Evolutionary conservation across 2,888 invertebrate species (phyloP), one percentile per base, ranked within the genome.

Genomic region (Harpalus rufipes): DNA sequence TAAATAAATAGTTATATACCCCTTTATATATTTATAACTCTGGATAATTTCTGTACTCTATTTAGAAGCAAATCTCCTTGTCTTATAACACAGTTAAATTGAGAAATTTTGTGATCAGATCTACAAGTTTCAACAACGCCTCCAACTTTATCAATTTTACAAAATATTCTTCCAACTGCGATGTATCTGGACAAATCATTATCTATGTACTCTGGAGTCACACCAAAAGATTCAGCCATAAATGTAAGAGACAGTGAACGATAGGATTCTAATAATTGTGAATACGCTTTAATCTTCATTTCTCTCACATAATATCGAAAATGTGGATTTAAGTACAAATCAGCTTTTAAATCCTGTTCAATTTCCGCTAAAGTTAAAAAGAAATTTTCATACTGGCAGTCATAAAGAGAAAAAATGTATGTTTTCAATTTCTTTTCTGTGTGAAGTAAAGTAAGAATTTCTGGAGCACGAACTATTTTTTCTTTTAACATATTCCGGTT

Each of bases 391-490:
- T 96, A 96, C 83, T 94, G 93, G 88, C 95, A 95, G 86, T 95
- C 92, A 90, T 95, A 95, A 58, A 96, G 90, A 0, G 95, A 93
- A 61, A 87, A 88, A 14, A 89, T 86, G 82, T 95, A 97, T 81
- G 94, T 92, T 87, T 94, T 94, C 0, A 96, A 93, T 86, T 94
- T 94, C 1, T 93, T 92, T 87, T 94, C 91, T 82, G 94, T 93
- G 88, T 96, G 96, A 58, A 97, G 91, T n/a, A 95, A 95, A 90
- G 97, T 96, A 87, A 96, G 93, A 86, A 97, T 95, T 90, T 97
- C 97, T 0, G 96, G 86, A 80, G 90, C 90, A 18, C 89, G 89
- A 85, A 91, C 89, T 41, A 92, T 88, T 85, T 90, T 89, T 84
- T 89, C 89, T 82, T 90, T 89, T 51, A 92, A 86, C 59, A 91